Evolutionary conservation across 1,140 invertebrate species (phyloP), one percentile per base, ranked within the genome.

Genomic region (Drosophila sproati): DNA sequence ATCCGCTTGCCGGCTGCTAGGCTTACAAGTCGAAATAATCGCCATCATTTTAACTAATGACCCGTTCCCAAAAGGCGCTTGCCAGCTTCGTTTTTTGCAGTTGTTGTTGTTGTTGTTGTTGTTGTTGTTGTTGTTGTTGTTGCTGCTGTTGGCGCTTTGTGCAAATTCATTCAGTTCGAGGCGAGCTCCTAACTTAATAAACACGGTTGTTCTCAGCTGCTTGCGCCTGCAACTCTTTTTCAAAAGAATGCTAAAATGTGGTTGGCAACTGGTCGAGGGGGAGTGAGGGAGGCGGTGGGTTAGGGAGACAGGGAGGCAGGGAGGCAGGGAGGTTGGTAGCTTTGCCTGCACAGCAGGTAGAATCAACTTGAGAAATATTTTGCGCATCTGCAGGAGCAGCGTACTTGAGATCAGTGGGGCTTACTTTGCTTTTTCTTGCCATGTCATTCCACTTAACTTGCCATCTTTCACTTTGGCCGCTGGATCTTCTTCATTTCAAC

Each of bases 1-100:
- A 86, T 76, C 82, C 78, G 75, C 74, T 79, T 79, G 82, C 67
- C 47, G 59, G 43, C 67, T 29, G 37, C 47, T 63, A 41, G 68
- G 77, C 83, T 88, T 88, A 89, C 80, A 83, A 69, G 78, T 29
- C 70, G 63, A 89, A 90, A 90, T 90, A 89, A 85, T 89, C 85
- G 85, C 86, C 85, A 89, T 89, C 86, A 89, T 90, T 89, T 89
- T 79, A 89, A 89, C 85, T 89, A 89, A 89, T 89, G 85, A 89
- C 86, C 75, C 75, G 72, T 68, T 80, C 66, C 67, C 54, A 75
- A 66, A 59, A 78, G 66, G 54, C 70, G 75, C 70, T 81, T 74
- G 67, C 55, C 77, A 62, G 20, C 55, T 29, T 34, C 34, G 4
- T 5, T 8, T 2, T 20, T 20, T 20, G 20, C 20, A 1, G 20